Percentiles rank a stretch among this genome's conserved stretches.
Evolutionary conservation across 2,797 vertebrate species (phyloP).

Genomic region (Falco biarmicus): DNA sequence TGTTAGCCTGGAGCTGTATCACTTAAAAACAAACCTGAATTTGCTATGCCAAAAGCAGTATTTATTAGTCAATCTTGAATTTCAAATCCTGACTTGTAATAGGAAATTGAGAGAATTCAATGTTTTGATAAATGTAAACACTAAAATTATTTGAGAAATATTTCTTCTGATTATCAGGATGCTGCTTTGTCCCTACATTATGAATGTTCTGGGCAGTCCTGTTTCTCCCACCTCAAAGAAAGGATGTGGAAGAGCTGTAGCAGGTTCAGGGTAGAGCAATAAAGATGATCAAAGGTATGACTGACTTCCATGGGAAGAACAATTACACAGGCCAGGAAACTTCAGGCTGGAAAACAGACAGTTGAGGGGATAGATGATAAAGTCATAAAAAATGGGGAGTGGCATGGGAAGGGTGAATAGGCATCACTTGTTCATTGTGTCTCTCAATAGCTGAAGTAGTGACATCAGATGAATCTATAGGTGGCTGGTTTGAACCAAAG

Average conservation of each 20-base stretch:
- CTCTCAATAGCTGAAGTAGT: background rate
- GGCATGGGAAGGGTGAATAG: slow-evolving; percentile 5
- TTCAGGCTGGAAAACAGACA: background rate
- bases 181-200: background rate
- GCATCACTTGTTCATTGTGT: background rate
- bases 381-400: slow-evolving; percentile 38
- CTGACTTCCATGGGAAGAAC: background rate
- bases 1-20: slow-evolving; percentile 26
- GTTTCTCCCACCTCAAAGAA: background rate
- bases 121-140: background rate
- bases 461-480: background rate
- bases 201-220: background rate
- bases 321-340: background rate
- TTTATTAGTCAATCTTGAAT: background rate
- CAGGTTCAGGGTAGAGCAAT: background rate
- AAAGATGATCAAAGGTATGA: background rate
- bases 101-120: background rate
- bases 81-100: slow-evolving; percentile 18
- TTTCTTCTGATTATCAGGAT: background rate
- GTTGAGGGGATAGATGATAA: background rate
- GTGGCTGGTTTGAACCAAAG: background rate
- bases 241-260: background rate
- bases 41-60: slow-evolving; percentile 12
- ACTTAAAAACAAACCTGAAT: slow-evolving; percentile 33
- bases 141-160: background rate